phyloP scores from a whole-genome alignment of 2,888 invertebrate genomes.

The Eristalinus sepulchralis region DNA sequence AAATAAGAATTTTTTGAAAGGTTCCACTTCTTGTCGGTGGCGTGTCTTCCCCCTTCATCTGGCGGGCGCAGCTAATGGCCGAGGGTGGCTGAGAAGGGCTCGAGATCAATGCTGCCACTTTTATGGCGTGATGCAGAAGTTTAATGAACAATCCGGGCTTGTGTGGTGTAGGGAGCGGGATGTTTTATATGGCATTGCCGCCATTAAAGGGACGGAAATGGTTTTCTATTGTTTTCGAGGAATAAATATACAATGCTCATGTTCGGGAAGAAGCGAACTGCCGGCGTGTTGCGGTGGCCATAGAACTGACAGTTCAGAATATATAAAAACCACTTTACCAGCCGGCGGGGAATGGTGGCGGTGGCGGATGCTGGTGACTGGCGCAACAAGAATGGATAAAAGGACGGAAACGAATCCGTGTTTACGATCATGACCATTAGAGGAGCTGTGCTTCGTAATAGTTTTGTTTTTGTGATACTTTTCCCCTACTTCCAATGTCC shows the following conservation, averaged over 20 bases:
- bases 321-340: slow-evolving; percentile 52
- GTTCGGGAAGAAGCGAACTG: slow-evolving; percentile 32
- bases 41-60: neutral
- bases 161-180: slow-evolving; percentile 9
- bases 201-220: slow-evolving; percentile 68
- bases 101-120: slow-evolving; percentile 35
- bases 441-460: slow-evolving; percentile 50
- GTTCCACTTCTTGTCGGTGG: neutral
- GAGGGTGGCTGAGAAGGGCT: slow-evolving; percentile 10
- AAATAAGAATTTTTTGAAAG: slow-evolving; percentile 51
- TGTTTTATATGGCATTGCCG: slow-evolving; percentile 33
- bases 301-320: slow-evolving; percentile 44
- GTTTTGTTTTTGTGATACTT: slow-evolving; percentile 10
- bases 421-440: slow-evolving; percentile 67
- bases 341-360: neutral
- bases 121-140: slow-evolving; percentile 63
- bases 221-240: slow-evolving; percentile 66
- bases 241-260: slow-evolving; percentile 60
- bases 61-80: neutral
- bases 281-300: slow-evolving; percentile 5
- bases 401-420: slow-evolving; percentile 57
- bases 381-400: slow-evolving; percentile 1
- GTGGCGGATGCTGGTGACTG: neutral
- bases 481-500: neutral
- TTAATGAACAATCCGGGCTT: slow-evolving; percentile 58